Base-by-base conservation (phyloP, 2,113 vertebrate genomes). In the Misgurnus mizolepis region DNA sequence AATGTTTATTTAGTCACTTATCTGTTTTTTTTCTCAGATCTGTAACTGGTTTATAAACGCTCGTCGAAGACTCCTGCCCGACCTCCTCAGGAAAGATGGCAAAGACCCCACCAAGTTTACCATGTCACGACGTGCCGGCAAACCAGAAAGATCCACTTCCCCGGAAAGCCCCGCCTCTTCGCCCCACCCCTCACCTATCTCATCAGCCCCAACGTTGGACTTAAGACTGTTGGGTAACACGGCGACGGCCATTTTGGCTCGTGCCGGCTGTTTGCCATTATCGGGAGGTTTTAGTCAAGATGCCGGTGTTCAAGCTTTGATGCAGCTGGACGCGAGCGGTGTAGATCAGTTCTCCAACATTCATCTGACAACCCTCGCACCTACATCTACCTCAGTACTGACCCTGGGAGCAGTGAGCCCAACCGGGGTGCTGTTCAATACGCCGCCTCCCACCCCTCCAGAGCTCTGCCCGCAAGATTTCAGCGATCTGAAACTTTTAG, bases 11-110 rank as follows among this genome's bases (percentile, higher is more conserved):
- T 53, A 12, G 12, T 53, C 49, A 12, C 11, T 53, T 53, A 4
- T 45, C 43, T 45, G 5, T 8, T 53, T 53, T 5, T 5, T 58
- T 58, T 58, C 47, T 55, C 87, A 99, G 97, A 98, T 99, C 81
- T 98, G 96, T 85, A 99, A 99, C 90, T 99, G 98, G 98, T 99
- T 99, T 88, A 99, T 99, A 89, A 99, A 99, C 0, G 98, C 97
- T 0, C 90, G 98, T 3, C 92, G 98, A 27, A 92, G 98, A 61
- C 94, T 98, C 74, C 95, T 98, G 3, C 98, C 97, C 0, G 95
- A 98, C 87, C 94, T 99, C 88, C 94, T 99, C 74, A 93, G 95
- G 76, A 97, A 95, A 82, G 97, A 99, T 0, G 98, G 97, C 68
- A 96, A 97, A 89, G 97, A 99, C 86, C 97, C 98, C 58, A 95